phyloP scores from a whole-genome alignment of 2,888 invertebrate genomes.

The Hypselothyrea guttata region DNA sequence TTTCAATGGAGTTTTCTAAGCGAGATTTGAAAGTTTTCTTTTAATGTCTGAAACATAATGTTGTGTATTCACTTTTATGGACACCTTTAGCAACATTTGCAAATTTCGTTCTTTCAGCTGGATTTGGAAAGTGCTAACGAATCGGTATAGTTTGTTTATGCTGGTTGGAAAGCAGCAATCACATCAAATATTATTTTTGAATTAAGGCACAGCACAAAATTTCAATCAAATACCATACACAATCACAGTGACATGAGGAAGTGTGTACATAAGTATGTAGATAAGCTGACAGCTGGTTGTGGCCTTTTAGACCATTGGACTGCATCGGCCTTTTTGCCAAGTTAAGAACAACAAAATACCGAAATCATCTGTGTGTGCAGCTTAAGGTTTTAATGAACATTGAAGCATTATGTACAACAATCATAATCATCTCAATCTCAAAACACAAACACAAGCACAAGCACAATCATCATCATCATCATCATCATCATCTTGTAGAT shows the following conservation, averaged over 20 bases:
- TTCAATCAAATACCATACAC: conserved; percentile 44
- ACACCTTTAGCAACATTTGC: no score
- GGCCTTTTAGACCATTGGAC: not conserved
- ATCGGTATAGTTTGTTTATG: conserved; percentile 42
- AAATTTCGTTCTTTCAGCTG: not conserved
- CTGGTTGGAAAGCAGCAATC: conserved; percentile 55
- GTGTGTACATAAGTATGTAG: not conserved
- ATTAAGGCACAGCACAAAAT: conserved; percentile 45
- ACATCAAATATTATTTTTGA: conserved; percentile 64
- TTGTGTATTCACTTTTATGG: no score
- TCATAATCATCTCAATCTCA: conserved; percentile 8
- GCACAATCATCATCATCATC: conserved; percentile 7
- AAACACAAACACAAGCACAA: no score
- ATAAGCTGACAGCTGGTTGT: conserved; percentile 4
- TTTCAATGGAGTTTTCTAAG: no score
- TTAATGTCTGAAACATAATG: no score
- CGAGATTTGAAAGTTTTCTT: not conserved
- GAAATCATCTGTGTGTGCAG: conserved; percentile 34
- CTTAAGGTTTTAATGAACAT: conserved; percentile 54
- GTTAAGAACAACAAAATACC: conserved; percentile 42
- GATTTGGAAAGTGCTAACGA: not conserved
- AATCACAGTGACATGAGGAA: no score
- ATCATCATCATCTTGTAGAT: conserved; percentile 15
- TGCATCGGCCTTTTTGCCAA: conserved; percentile 61
- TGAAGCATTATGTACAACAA: conserved; percentile 11